phyloP scores from a whole-genome alignment of 2,113 vertebrate genomes.

The Petrocephalus microphthalmus region DNA sequence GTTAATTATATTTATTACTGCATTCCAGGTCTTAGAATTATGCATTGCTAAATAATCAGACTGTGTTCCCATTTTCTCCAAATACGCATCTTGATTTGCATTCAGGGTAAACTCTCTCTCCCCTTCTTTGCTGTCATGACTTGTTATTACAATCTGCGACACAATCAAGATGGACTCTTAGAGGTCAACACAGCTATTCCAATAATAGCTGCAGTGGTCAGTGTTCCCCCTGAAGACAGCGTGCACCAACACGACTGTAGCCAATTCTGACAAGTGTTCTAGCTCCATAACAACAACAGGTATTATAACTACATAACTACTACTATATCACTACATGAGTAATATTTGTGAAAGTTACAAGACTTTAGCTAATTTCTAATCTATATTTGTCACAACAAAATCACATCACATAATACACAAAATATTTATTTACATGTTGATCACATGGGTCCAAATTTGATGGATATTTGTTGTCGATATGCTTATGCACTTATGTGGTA shows the following conservation, averaged over 20 bases:
- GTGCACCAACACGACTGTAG: neutral
- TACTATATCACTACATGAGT: neutral
- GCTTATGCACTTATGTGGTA: neutral
- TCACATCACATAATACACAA: neutral
- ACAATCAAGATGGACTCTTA: conserved; percentile 11
- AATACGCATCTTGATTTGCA: neutral
- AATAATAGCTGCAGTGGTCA: neutral
- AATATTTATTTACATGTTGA: neutral
- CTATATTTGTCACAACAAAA: neutral
- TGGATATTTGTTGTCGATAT: neutral
- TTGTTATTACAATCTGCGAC: neutral
- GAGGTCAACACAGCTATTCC: neutral
- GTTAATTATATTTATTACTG: neutral
- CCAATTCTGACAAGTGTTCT: neutral
- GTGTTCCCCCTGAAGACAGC: neutral
- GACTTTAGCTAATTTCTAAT: neutral
- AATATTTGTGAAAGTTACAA: neutral
- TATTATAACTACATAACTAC: no score
- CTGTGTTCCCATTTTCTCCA: neutral
- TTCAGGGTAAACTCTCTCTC: neutral
- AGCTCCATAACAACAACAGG: neutral
- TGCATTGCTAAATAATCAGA: neutral
- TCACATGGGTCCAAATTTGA: neutral
- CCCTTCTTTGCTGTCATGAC: neutral
- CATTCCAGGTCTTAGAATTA: neutral